phyloP scores from a whole-genome alignment of 2,888 invertebrate species.

The Stenurella melanura region DNA sequence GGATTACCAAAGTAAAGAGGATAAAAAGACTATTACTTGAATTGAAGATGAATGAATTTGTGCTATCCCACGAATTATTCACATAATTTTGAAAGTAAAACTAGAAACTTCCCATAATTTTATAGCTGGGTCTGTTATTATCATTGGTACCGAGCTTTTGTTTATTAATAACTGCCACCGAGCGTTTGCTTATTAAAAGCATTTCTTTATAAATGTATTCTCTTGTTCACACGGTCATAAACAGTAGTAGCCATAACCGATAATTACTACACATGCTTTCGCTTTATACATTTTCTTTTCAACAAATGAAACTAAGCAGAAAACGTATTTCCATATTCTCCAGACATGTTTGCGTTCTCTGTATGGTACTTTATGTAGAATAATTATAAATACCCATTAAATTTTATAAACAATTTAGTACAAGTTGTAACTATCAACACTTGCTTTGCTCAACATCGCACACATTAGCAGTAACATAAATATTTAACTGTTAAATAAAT shows the following conservation, averaged over 20 bases:
- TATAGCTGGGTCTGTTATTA: not conserved
- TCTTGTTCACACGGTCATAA: not conserved
- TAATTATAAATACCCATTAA: not conserved
- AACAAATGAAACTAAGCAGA: not conserved
- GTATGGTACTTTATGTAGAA: not conserved
- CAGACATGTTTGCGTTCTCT: not conserved
- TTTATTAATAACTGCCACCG: too few species aligned
- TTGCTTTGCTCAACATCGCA: not conserved
- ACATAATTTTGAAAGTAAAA: constrained; percentile 1
- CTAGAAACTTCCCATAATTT: not conserved
- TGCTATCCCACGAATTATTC: not conserved
- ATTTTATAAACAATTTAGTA: constrained; percentile 20
- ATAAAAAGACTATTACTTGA: too few species aligned
- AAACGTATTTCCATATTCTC: not conserved
- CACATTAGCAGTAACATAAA: constrained; percentile 5
- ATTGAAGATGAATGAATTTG: too few species aligned
- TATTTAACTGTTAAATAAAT: constrained; percentile 15
- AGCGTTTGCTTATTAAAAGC: not conserved
- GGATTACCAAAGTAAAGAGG: too few species aligned
- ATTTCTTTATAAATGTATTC: not conserved
- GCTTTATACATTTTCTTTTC: not conserved
- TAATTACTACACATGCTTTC: too few species aligned
- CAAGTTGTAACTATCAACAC: not conserved
- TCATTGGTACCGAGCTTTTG: not conserved
- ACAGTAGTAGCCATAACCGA: not conserved